phyloP scores from a whole-genome alignment of 2,113 vertebrate species.

The Carassius gibelio region DNA sequence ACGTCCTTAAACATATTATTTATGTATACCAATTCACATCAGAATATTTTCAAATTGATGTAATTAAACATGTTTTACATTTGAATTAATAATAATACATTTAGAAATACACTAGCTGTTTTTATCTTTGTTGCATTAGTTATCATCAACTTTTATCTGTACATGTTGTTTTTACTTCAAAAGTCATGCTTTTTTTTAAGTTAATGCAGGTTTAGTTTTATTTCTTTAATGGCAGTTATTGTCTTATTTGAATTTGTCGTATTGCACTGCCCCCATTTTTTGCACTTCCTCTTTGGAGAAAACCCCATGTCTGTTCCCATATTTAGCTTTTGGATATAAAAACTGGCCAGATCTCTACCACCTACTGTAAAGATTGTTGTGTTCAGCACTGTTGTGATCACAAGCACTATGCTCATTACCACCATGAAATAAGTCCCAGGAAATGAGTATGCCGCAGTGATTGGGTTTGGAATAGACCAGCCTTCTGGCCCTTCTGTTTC shows the following conservation, averaged over 20 bases:
- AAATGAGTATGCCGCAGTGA: slow-evolving; percentile 20
- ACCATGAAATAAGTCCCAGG: slow-evolving; percentile 41
- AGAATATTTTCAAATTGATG: not conserved
- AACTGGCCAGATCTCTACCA: slow-evolving; percentile 45
- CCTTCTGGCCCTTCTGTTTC: slow-evolving; percentile 22
- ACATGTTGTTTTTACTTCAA: not conserved
- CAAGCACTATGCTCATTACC: slow-evolving; percentile 44
- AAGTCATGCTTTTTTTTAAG: not conserved
- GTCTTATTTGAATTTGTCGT: not conserved
- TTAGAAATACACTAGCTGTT: not conserved
- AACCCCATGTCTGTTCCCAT: slow-evolving; percentile 40
- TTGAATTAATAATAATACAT: too few relatives aligned
- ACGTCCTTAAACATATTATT: not conserved
- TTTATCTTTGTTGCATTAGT: not conserved
- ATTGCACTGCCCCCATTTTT: not conserved
- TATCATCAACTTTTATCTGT: not conserved
- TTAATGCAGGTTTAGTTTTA: not conserved
- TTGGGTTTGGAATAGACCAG: slow-evolving; percentile 27
- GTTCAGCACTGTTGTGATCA: slow-evolving; percentile 6
- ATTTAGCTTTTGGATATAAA: slow-evolving; percentile 53
- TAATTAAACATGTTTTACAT: not conserved
- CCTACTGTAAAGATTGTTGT: slow-evolving; percentile 43
- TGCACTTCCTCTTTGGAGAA: not conserved
- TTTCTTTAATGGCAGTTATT: not conserved
- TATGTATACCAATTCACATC: not conserved